phyloP scores from a whole-genome alignment of 92 coral and sea anemone genomes.

The Siderastrea radians region DNA sequence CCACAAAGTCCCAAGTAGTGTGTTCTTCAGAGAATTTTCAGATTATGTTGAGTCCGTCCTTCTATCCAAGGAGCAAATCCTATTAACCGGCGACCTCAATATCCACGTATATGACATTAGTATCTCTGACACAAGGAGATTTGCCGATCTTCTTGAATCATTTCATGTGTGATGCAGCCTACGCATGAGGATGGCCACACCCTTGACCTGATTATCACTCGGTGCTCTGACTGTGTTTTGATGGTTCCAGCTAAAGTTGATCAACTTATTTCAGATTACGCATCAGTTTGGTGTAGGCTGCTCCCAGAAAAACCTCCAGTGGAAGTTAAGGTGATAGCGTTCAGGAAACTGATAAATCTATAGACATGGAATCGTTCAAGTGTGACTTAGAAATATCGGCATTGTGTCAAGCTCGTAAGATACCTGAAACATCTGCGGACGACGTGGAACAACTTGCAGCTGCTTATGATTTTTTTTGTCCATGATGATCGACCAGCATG shows the following conservation, averaged over 20 bases:
- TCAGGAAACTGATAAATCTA: too few relatives aligned
- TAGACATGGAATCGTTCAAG: not conserved
- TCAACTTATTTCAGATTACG: too few relatives aligned
- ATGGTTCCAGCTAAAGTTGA: too few relatives aligned
- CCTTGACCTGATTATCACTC: too few relatives aligned
- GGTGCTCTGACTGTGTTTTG: too few relatives aligned
- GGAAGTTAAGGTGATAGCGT: too few relatives aligned
- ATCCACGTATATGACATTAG: not conserved
- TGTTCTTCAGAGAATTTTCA: not conserved
- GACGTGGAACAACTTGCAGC: not conserved
- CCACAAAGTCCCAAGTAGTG: not conserved
- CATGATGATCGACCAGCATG: conserved; percentile 30
- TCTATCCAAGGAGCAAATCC: not conserved
- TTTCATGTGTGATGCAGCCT: not conserved
- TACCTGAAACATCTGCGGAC: not conserved
- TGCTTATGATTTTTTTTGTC: conserved; percentile 10
- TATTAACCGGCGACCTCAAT: not conserved
- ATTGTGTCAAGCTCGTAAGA: not conserved
- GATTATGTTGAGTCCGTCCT: not conserved
- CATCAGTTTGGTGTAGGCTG: too few relatives aligned
- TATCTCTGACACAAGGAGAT: not conserved
- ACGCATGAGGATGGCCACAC: too few relatives aligned
- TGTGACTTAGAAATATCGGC: not conserved
- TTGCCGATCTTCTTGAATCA: not conserved
- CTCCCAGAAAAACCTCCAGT: too few relatives aligned